Evolutionary conservation across 2,797 vertebrate genomes (phyloP), one percentile per base, ranked within the genome.

Genomic region (Apodemus agrarius): DNA sequence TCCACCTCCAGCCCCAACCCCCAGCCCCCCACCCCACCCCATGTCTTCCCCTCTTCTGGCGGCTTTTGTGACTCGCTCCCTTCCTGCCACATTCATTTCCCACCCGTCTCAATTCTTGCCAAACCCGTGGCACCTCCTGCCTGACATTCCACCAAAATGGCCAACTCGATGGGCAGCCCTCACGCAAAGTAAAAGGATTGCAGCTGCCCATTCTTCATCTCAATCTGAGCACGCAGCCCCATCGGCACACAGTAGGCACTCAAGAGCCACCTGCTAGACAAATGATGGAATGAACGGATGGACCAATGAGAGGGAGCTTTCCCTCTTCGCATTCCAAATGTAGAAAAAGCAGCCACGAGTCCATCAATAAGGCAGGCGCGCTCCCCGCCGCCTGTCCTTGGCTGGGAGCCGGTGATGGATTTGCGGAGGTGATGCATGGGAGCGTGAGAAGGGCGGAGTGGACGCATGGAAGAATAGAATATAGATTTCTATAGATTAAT

Each of bases 401-500:
- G 96, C 85, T 88, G 65, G 84, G 90, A 96, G 97, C 72, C 0
- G 89, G 94, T 98, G 97, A 98, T 97, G 93, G 97, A 98, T 98
- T 97, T 97, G 94, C 75, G 0, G 97, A 96, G 98, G 96, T 96
- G 97, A 98, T 97, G 97, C 97, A 96, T 96, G 97, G 78, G 97
- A 93, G 96, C 96, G 22, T 94, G 96, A 96, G 97, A 67, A 93
- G 96, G 97, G 97, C 21, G 87, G 88, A 96, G 95, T 97, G 97
- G 97, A 97, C 49, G 89, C 97, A 43, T 87, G 98, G 97, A 96
- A 98, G 97, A 98, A 97, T 97, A 95, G 98, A 96, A 96, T 98
- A 98, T 98, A 96, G 98, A 97, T 98, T 98, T 96, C 96, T 97
- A 97, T 98, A 97, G 97, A 97, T 98, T 98, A 98, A 98, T 97